These are phyloP conservation scores for Brevimyrus niger DNA, from an alignment of 2,113 vertebrate genomes.

Conservation along the genomic window DNA sequence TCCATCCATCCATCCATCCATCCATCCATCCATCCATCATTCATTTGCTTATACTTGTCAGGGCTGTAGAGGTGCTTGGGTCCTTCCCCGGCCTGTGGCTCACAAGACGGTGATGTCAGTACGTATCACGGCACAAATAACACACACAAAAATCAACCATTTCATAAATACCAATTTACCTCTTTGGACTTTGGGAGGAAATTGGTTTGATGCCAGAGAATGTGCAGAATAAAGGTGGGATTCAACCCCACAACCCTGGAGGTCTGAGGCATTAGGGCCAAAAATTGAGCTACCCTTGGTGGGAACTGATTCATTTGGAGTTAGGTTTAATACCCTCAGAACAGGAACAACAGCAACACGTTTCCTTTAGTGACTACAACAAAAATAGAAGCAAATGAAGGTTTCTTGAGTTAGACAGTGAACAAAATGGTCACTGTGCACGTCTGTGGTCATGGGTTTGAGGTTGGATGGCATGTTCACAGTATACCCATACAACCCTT, in stretches of 20 bases:
- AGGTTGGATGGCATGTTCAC: neutral
- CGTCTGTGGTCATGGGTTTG: neutral
- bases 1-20: no score
- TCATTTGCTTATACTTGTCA: neutral
- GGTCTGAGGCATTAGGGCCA: neutral
- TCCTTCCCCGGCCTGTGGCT: neutral
- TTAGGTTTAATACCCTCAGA: neutral
- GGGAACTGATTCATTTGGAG: neutral
- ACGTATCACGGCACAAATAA: neutral
- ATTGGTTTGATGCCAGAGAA: neutral
- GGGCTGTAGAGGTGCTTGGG: neutral
- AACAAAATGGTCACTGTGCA: neutral
- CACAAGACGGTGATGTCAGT: neutral
- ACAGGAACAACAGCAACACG: neutral
- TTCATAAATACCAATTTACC: neutral
- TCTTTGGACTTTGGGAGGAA: neutral
- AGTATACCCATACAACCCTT: neutral
- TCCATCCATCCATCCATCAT: neutral
- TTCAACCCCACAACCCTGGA: neutral
- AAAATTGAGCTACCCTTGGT: neutral
- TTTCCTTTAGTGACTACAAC: neutral
- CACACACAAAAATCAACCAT: neutral
- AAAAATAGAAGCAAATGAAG: neutral
- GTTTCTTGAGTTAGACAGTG: no score
- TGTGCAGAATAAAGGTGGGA: neutral